Base-by-base conservation (phyloP, 2,113 vertebrate genomes). In the Pholis gunnellus region DNA sequence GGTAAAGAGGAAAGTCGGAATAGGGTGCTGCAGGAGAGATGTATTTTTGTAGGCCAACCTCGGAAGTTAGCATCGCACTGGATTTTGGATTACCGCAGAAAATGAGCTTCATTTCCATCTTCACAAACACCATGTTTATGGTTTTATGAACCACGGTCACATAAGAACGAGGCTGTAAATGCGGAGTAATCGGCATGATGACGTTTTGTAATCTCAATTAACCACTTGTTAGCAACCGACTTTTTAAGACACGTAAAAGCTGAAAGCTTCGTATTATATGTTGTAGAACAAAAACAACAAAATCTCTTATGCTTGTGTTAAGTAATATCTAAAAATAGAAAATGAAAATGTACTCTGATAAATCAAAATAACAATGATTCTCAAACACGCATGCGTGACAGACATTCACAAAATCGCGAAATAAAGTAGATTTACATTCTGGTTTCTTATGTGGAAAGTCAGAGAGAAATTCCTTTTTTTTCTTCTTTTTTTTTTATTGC, bases 331-430 rank as follows among this genome's bases (percentile, higher is more conserved):
- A 29, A 54, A 77, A 29, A 27, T 10, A 50, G 17, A 85, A 70
- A 70, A 75, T 27, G 11, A 11, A 78, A 69, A 71, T 71, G 9
- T 20, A 64, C 14, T 54, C 9, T 44, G 18, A 20, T 18, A 84
- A 38, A 4, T 50, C 13, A 57, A 11, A 31, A 31, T 34, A 34
- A 34, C 34, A 34, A 34, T 34, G 78, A 68, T 27, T 75, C 46
- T 2, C 31, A 69, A 78, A 61, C n/a, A 60, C 61, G 63, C 52
- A 75, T 25, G 25, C 66, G 29, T 59, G 59, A 76, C 20, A 73
- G 44, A 66, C 59, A 29, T 88, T 72, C 14, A 59, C 40, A 54
- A 52, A 83, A 59, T 6, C 67, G 18, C 29, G 9, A 57, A 29
- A 59, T 78, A 5, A 70, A 48, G 6, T 64, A 9, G 66, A 63